Conservation (phyloP, 2,888 invertebrate genomes). For the Cephalotes varians region DNA sequence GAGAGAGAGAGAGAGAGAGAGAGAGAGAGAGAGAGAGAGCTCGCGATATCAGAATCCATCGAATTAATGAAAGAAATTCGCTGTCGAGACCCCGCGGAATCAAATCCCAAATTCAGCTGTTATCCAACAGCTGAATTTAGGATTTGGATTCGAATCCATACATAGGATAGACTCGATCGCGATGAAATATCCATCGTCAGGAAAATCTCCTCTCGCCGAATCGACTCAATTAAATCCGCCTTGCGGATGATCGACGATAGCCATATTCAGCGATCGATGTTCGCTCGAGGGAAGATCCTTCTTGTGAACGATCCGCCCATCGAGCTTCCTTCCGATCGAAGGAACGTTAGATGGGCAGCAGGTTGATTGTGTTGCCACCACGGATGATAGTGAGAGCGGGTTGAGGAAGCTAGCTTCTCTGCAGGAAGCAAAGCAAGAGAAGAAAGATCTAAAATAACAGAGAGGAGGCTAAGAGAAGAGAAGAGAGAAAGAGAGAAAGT, state of each 20-base stretch:
- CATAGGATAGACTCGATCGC: not conserved
- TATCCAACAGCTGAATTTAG: too few species aligned
- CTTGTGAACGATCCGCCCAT: conserved; percentile 55
- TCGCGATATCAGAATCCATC: not conserved
- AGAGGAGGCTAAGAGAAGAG: not conserved
- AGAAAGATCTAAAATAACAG: conserved; percentile 1
- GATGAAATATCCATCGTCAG: not conserved
- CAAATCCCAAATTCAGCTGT: not conserved
- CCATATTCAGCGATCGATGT: conserved; percentile 42
- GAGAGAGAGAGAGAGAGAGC: not conserved
- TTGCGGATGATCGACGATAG: conserved; percentile 56
- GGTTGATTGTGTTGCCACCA: conserved; percentile 30
- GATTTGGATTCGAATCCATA: too few species aligned
- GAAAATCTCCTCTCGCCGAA: not conserved
- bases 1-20: too few species aligned
- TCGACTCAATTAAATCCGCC: conserved; percentile 58
- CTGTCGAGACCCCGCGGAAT: not conserved
- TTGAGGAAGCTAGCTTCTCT: not conserved
- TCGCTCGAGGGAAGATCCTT: conserved; percentile 60
- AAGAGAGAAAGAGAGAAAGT: not conserved
- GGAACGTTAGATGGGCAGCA: conserved; percentile 41
- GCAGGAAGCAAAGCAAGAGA: conserved; percentile 14
- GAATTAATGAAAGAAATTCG: conserved; percentile 1
- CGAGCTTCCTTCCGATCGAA: conserved; percentile 77
- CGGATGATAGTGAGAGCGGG: not conserved